phyloP scores from a whole-genome alignment of 2,888 invertebrate genomes.

The Rhodophaea formosa region DNA sequence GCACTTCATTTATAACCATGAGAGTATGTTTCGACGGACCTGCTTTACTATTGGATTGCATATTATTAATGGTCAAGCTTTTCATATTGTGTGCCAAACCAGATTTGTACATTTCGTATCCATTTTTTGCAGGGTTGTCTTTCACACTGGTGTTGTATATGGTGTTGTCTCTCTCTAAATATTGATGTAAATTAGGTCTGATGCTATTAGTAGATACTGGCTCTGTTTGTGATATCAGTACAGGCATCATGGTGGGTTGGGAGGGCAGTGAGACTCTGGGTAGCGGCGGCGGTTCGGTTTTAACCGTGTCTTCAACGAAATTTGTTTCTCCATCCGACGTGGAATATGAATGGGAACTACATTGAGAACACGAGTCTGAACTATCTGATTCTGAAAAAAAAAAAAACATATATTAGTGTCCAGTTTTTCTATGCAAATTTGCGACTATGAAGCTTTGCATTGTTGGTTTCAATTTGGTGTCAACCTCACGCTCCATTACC shows the following conservation, averaged over 20 bases:
- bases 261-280: conserved; percentile 44
- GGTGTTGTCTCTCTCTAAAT: conserved; percentile 66
- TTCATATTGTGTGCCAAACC: conserved; percentile 46
- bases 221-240: conserved; percentile 52
- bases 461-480: too few species aligned
- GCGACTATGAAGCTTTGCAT: too few species aligned
- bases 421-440: too few species aligned
- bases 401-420: not conserved
- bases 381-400: conserved; percentile 83
- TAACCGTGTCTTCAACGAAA: conserved; percentile 40
- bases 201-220: conserved; percentile 59
- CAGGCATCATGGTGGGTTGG: conserved; percentile 51
- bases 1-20: conserved; percentile 37
- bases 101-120: conserved; percentile 45
- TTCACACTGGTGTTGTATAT: conserved; percentile 64
- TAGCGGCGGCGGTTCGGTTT: conserved; percentile 57
- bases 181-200: conserved; percentile 68
- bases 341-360: conserved; percentile 63
- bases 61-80: conserved; percentile 47
- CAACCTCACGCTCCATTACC: too few species aligned
- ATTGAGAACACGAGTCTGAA: conserved; percentile 86
- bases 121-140: conserved; percentile 36
- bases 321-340: conserved; percentile 54
- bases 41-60: conserved; percentile 26
- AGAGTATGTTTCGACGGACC: conserved; percentile 33